phyloP scores from a whole-genome alignment of 1,140 invertebrate species.

The Laupala kohalensis region DNA sequence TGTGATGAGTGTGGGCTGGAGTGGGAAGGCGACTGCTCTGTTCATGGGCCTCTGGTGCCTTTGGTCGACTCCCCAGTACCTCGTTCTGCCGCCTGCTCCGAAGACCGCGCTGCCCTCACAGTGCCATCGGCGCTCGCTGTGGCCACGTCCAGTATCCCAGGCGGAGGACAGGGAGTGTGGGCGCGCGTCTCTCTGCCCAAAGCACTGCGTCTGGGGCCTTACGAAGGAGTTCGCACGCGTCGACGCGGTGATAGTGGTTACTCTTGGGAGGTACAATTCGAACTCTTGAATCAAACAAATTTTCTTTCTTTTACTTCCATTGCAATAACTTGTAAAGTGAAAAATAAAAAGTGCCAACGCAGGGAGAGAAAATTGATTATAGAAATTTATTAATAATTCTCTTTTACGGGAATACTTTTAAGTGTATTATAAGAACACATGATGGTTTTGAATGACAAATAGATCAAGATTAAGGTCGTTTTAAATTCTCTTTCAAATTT shows the following conservation, averaged over 20 bases:
- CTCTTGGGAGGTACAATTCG: constrained; percentile 19
- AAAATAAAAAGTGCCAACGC: too few relatives aligned
- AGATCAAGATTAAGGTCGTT: too few relatives aligned
- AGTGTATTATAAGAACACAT: too few relatives aligned
- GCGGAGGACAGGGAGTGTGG: constrained; percentile 29
- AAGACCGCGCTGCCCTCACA: constrained; percentile 8
- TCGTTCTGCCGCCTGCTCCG: background rate
- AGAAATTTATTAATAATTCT: too few relatives aligned
- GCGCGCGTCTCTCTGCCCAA: constrained; percentile 23
- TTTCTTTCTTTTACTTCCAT: too few relatives aligned
- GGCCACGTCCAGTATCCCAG: constrained; percentile 11
- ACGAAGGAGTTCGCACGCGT: constrained; percentile 21
- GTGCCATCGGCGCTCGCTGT: constrained; percentile 13
- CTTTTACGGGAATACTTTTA: too few relatives aligned
- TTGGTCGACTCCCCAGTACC: constrained; percentile 14
- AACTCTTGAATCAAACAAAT: too few relatives aligned
- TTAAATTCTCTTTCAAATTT: too few relatives aligned
- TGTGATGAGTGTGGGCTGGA: constrained; percentile 19
- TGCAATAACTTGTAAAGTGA: too few relatives aligned
- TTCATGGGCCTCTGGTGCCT: constrained; percentile 16
- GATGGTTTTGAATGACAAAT: too few relatives aligned
- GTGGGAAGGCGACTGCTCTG: constrained; percentile 17
- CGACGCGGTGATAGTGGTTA: constrained; percentile 25
- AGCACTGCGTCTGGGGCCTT: constrained; percentile 31
- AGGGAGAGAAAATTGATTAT: too few relatives aligned